These are phyloP conservation scores for Amblyraja radiata DNA, from an alignment of 2,797 vertebrate genomes.

Conservation along the genomic window DNA sequence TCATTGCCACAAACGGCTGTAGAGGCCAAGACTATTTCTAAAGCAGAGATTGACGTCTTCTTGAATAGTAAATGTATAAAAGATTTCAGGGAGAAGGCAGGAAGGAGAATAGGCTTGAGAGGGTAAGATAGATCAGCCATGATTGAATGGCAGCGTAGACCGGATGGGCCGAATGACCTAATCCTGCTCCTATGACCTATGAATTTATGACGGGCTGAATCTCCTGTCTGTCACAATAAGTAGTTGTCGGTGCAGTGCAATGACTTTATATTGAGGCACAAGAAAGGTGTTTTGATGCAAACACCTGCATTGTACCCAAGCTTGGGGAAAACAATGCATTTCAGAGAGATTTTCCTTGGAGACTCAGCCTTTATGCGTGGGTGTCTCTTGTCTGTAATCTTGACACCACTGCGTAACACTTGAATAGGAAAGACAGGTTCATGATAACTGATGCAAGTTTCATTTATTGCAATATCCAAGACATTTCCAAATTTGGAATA, in stretches of 20 bases:
- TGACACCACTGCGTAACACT: background rate
- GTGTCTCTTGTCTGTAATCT: constrained; percentile 18
- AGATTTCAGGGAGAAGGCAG: too few relatives aligned
- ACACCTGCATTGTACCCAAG: constrained; percentile 1
- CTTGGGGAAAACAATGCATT: background rate
- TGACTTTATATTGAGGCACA: constrained; percentile 3
- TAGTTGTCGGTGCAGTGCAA: background rate
- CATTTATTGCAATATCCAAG: background rate
- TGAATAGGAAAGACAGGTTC: background rate
- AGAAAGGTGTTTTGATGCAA: background rate
- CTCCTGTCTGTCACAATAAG: too few relatives aligned
- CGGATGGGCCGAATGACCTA: too few relatives aligned
- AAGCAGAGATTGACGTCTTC: too few relatives aligned
- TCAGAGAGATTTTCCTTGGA: background rate
- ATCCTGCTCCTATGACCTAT: too few relatives aligned
- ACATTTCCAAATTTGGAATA: constrained; percentile 11
- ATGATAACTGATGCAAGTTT: background rate
- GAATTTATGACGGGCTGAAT: too few relatives aligned
- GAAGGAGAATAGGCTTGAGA: too few relatives aligned
- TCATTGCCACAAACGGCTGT: too few relatives aligned
- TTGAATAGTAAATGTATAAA: too few relatives aligned
- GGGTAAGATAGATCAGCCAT: too few relatives aligned
- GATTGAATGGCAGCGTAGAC: too few relatives aligned
- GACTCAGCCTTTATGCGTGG: background rate
- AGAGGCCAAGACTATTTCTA: too few relatives aligned